Base-by-base conservation (phyloP, 1,140 invertebrate species). In the Trachymyrmex septentrionalis region DNA sequence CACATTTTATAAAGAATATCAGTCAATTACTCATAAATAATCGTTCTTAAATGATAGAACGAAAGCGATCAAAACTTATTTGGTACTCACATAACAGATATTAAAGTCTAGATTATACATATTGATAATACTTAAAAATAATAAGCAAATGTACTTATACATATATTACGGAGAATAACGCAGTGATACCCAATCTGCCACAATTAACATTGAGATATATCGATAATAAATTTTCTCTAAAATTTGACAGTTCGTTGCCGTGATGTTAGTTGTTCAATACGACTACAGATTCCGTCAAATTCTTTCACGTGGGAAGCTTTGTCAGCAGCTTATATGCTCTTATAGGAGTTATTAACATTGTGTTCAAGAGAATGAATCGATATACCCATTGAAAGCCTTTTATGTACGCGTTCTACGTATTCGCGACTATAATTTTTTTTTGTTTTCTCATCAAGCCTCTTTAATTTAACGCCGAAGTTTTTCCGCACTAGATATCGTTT, bases 291-390 rank as follows among this genome's bases (percentile, higher is more conserved):
- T 78, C 50, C 82, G 86, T 66, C 90, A 88, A 92, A 88, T 71
- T 75, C 67, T 82, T 86, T 89, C 71, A 91, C 92, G 92, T 91
- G 92, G 92, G 92, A 93, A 92, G 89, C 92, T 92, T 93, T 88
- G 92, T 92, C 92, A 93, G 93, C 93, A 85, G 71, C 86, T 93
- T 90, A 92, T 64, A 81, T 73, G 48, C 76, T 92, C 89, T 91
- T 91, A 90, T 59, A 75, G 92, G 90, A 90, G 85, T 91, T 90
- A 76, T 92, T 89, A 93, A 90, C 92, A 91, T 93, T 92, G 91
- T 92, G 87, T 92, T 92, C 90, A 93, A 93, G 92, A 93, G 92
- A 92, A 93, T 94, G 88, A 93, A 92, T 92, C 63, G 86, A 88
- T 85, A 87, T 90, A 86, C 91, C 59, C 86, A 91, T 86, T 78